These are phyloP conservation scores for Papilio machaon DNA, from an alignment of 1,140 invertebrate species.

Conservation along the genomic window DNA sequence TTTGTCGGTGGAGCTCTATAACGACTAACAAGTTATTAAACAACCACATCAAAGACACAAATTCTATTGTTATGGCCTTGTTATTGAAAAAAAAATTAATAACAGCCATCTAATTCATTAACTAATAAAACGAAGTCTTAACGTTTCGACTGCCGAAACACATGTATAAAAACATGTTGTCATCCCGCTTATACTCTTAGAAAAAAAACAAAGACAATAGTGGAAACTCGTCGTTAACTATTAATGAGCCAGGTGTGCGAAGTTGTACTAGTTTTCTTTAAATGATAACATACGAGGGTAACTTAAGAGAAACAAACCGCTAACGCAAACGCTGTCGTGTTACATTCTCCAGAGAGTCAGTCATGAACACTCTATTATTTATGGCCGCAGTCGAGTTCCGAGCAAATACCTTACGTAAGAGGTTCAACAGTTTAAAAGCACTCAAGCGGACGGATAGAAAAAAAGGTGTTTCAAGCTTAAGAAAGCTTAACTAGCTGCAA, in stretches of 20 bases:
- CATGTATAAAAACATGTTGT: too few relatives aligned
- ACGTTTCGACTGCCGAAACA: too few relatives aligned
- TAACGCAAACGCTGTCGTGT: background rate
- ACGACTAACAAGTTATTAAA: background rate
- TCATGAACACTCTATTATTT: slow-evolving; percentile 24
- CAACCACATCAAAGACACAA: background rate
- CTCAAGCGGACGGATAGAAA: slow-evolving; percentile 9
- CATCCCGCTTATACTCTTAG: too few relatives aligned
- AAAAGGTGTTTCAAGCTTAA: slow-evolving; percentile 21
- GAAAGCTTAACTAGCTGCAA: slow-evolving; percentile 17
- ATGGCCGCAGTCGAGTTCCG: slow-evolving; percentile 3
- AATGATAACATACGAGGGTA: background rate
- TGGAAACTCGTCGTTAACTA: too few relatives aligned
- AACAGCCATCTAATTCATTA: too few relatives aligned
- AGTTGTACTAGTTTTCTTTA: background rate
- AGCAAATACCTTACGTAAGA: slow-evolving; percentile 33
- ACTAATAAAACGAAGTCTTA: too few relatives aligned
- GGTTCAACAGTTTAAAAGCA: slow-evolving; percentile 33
- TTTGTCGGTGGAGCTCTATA: background rate
- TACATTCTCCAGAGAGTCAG: background rate
- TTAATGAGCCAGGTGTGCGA: background rate
- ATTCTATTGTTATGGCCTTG: too few relatives aligned
- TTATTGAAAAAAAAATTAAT: too few relatives aligned
- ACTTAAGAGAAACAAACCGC: slow-evolving; percentile 11
- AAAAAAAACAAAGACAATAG: background rate